Conservation (phyloP, 2,888 invertebrate genomes). For the Cosmorhoe ocellata region DNA sequence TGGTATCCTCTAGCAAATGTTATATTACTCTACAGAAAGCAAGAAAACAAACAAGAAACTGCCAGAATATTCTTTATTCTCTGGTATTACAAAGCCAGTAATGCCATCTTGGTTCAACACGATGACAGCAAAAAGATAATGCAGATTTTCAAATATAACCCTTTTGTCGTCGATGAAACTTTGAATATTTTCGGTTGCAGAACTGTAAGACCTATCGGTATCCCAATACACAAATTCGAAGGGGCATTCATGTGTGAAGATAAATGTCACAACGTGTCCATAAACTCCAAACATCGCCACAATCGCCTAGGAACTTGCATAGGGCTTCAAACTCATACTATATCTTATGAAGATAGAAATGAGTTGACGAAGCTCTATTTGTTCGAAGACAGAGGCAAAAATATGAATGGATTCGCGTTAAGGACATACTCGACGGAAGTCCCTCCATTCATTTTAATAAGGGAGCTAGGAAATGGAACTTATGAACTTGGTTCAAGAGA, state of each 20-base stretch:
- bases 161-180: constrained; percentile 48
- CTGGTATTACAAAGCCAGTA: constrained; percentile 61
- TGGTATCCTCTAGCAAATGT: constrained; percentile 64
- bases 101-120: constrained; percentile 54
- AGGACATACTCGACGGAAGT: constrained; percentile 49
- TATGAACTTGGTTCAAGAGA: constrained; percentile 56
- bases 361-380: constrained; percentile 36
- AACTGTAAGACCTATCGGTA: constrained; percentile 51
- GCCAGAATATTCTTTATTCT: constrained; percentile 59
- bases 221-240: constrained; percentile 48
- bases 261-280: constrained; percentile 55
- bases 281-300: constrained; percentile 48
- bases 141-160: constrained; percentile 50
- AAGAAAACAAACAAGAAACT: constrained; percentile 35
- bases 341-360: constrained; percentile 40
- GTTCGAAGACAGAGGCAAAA: constrained; percentile 57
- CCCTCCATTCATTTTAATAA: constrained; percentile 54
- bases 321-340: constrained; percentile 45
- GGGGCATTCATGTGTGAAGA: constrained; percentile 55
- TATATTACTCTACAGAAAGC: constrained; percentile 52
- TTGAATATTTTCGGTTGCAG: constrained; percentile 56
- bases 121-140: constrained; percentile 38
- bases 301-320: constrained; percentile 63
- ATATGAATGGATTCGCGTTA: constrained; percentile 58
- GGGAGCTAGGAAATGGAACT: constrained; percentile 45